A percentile compares a stretch with the other conserved stretches of the same genome.
Evolutionary conservation across 2,797 vertebrate genomes (phyloP).

Genomic region (Parauchenoglanis punctatus): DNA sequence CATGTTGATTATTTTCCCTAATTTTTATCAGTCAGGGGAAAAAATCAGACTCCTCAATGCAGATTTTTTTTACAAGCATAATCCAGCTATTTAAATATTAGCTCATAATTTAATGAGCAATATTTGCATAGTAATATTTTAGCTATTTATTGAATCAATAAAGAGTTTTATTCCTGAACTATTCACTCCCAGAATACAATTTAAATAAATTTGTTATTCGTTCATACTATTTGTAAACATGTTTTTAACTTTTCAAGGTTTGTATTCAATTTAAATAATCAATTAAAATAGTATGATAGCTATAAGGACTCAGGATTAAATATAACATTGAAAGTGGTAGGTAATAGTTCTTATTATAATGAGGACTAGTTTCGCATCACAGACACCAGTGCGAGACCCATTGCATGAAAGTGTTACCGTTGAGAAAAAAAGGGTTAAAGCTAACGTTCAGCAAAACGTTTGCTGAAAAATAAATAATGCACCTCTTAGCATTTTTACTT

Average conservation of each 20-base stretch:
- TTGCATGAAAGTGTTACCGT: not conserved
- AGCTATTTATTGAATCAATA: not conserved
- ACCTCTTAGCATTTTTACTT: not conserved
- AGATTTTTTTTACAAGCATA: not conserved
- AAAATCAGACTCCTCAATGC: not conserved
- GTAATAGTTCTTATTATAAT: not conserved
- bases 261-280: not conserved
- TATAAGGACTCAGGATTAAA: not conserved
- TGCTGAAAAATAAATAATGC: not conserved
- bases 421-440: not conserved
- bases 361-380: not conserved
- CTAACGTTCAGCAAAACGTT: not conserved
- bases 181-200: not conserved
- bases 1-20: not conserved
- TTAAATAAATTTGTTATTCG: not conserved
- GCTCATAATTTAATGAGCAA: not conserved
- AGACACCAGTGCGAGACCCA: not conserved
- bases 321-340: not conserved
- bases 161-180: not conserved
- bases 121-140: not conserved
- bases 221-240: not conserved
- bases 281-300: not conserved
- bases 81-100: not conserved
- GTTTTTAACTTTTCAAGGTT: not conserved
- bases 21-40: not conserved